These are phyloP conservation scores for Microplitis demolitor DNA, from an alignment of 1,140 invertebrate species.

Conservation along the genomic window DNA sequence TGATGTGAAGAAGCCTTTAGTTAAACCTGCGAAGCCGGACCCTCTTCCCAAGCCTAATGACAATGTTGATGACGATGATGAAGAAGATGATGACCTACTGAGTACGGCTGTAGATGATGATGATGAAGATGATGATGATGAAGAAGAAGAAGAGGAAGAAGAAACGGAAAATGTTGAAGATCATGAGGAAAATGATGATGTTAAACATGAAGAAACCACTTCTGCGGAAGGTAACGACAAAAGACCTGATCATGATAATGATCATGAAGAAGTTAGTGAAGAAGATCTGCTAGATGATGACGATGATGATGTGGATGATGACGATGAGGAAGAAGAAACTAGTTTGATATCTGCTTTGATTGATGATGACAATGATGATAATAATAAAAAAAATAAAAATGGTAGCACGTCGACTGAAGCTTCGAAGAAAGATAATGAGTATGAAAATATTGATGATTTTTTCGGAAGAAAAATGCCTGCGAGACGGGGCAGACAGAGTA, in stretches of 20 bases:
- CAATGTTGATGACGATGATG: conserved; percentile 45
- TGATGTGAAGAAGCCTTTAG: conserved; percentile 35
- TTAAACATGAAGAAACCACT: conserved; percentile 28
- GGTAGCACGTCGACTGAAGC: conserved; percentile 27
- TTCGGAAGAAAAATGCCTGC: conserved; percentile 38
- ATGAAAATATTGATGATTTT: conserved; percentile 44
- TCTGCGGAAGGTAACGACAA: background rate
- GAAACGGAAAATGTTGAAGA: conserved; percentile 23
- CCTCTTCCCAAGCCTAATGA: conserved; percentile 34
- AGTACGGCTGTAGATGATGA: conserved; percentile 42
- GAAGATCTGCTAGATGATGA: conserved; percentile 33
- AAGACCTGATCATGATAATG: conserved; percentile 9
- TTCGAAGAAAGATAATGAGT: conserved; percentile 47
- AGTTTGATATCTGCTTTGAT: conserved; percentile 34
- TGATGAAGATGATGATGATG: conserved; percentile 37
- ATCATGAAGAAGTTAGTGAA: conserved; percentile 31
- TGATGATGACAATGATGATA: conserved; percentile 40
- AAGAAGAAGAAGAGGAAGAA: conserved; percentile 32
- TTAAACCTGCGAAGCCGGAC: conserved; percentile 33
- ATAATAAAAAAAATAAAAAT: conserved; percentile 34
- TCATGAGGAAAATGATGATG: conserved; percentile 31
- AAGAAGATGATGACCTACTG: conserved; percentile 33
- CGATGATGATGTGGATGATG: conserved; percentile 38
- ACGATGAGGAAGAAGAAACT: conserved; percentile 42
- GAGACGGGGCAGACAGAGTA: conserved; percentile 39